These are phyloP conservation scores for Neoitamus cyanurus DNA, from an alignment of 2,888 invertebrate species.

Conservation along the genomic window DNA sequence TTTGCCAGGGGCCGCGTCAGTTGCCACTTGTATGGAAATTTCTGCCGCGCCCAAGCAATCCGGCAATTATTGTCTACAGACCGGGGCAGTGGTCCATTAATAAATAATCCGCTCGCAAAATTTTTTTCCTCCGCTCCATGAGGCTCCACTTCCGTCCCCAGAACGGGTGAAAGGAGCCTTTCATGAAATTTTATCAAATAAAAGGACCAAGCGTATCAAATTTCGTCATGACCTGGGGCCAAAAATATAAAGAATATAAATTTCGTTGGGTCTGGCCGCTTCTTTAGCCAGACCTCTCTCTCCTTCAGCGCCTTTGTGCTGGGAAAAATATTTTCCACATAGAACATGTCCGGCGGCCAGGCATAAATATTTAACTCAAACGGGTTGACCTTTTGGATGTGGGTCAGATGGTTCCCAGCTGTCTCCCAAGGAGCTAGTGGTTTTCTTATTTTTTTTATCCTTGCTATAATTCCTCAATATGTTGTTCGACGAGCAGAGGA, in stretches of 20 bases:
- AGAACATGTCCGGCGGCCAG: conserved; percentile 15
- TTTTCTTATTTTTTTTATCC: background rate
- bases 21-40: background rate
- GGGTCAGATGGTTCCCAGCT: conserved; percentile 23
- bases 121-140: background rate
- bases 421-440: background rate
- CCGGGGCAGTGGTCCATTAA: conserved; percentile 23
- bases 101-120: conserved; percentile 14
- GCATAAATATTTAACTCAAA: conserved; percentile 44
- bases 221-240: conserved; percentile 34
- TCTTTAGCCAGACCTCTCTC: background rate
- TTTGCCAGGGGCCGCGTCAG: background rate
- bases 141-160: background rate
- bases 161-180: conserved; percentile 1
- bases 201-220: conserved; percentile 13
- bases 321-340: conserved; percentile 41
- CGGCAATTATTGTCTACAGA: background rate
- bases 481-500: background rate
- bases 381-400: conserved; percentile 28
- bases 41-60: background rate
- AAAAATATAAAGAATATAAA: conserved; percentile 40
- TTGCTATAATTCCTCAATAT: background rate
- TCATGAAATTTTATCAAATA: conserved; percentile 32
- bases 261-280: background rate
- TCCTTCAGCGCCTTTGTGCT: conserved; percentile 11